Base-by-base conservation (phyloP, 2,113 vertebrate genomes). In the Prunella fulvescens region DNA sequence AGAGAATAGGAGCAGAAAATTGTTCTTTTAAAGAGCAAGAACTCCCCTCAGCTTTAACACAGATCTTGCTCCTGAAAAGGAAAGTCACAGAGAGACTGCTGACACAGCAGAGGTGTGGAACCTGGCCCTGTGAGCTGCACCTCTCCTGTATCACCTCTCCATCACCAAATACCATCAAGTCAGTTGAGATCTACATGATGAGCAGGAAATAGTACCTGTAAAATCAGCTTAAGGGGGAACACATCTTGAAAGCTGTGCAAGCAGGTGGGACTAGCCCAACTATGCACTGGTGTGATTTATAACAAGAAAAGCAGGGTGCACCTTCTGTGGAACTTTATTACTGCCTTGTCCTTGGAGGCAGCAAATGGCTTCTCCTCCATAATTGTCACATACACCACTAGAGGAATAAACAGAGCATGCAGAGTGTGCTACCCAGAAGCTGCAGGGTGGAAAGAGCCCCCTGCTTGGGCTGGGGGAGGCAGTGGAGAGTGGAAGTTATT, bases 311-410 rank as follows among this genome's bases (percentile, higher is more conserved):
- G 53, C 48, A 62, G 53, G 69, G 72, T 82, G 70, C 48, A 19
- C 26, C 65, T 92, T 88, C 79, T 58, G 45, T n/a, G 79, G 81
- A 97, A 93, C 86, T 81, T 90, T 86, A 92, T 70, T 86, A 69
- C 42, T 74, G 62, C 73, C 76, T 95, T 91, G 85, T 77, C 57
- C 89, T 90, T 73, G 92, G 53, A 86, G 71, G 79, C n/a, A 19
- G 33, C 44, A 92, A 70, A 67, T 1, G 7, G 80, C 29, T 31
- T 71, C 80, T 93, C 88, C 44, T 87, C 76, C 31, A 22, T 64
- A 85, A 88, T 62, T 35, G 67, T 88, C 94, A 77, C 14, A 89
- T 9, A 51, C 37, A 61, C 11, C 51, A 62, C 50, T 90, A 40
- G 0, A 86, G 78, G 73, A 96, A 54, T 44, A 95, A 95, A 91